Base-by-base conservation (phyloP, 2,113 vertebrate species). In the Xyrauchen texanus region DNA sequence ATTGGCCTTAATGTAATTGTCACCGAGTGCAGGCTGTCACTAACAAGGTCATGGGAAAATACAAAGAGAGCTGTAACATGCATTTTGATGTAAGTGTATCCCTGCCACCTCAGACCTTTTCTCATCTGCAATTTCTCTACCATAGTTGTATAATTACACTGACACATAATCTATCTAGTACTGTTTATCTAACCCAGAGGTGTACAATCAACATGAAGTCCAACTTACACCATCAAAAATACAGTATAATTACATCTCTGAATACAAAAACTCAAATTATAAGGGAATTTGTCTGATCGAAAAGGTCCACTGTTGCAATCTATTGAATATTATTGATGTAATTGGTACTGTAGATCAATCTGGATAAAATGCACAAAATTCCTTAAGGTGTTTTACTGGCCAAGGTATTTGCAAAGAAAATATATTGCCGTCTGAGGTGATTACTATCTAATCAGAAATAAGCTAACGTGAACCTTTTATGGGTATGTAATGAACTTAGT, bases 391-490 rank as follows among this genome's bases (percentile, higher is more conserved):
- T 78, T 8, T 34, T 34, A 34, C 21, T 34, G 21, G 21, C 21
- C 21, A 34, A 34, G 21, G 12, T 60, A 63, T 73, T 68, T 74
- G 12, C n/a, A 16, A 61, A 73, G 64, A 60, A 70, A 61, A 65
- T 45, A 34, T 6, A 45, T 69, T 76, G 52, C 65, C 71, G 15
- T 45, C 67, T 16, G 12, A 61, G 45, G 63, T 67, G 70, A 52
- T 81, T 57, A 77, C 71, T 57, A 64, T 83, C 51, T 44, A 45
- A 76, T 84, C 57, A 75, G 51, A 68, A 66, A 63, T 44, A 55
- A 64, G 42, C 74, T 62, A 42, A 66, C 13, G 47, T 68, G 34
- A 42, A 8, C 86, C 86, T 85, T 87, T 82, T 87, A 81, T 83
- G 84, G 86, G 16, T 62, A 77, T 70, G 62, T 55, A n/a, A 21